Evolutionary conservation across 2,797 vertebrate genomes (phyloP).

Genomic region (Macropus fuliginosus): DNA sequence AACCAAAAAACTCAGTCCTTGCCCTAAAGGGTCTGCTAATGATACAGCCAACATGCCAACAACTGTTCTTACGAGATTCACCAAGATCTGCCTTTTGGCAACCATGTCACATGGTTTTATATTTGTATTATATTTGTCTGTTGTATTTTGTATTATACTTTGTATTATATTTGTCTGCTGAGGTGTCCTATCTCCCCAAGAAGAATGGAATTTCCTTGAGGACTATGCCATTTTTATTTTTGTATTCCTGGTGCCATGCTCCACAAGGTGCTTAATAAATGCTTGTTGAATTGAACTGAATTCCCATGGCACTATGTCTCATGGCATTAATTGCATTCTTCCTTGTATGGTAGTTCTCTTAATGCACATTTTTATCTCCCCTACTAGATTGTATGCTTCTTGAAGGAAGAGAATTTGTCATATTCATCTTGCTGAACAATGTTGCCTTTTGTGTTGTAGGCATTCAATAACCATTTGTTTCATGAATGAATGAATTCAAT

Average conservation of each 20-base stretch:
- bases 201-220: not conserved
- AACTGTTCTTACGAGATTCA: not conserved
- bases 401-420: not conserved
- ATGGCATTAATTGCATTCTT: not conserved
- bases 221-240: not conserved
- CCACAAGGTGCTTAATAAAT: not conserved
- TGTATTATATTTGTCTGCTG: not conserved
- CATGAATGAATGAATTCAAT: not conserved
- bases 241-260: not conserved
- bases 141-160: not conserved
- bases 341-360: not conserved
- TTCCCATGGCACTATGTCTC: not conserved
- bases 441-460: not conserved
- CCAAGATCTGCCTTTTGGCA: not conserved
- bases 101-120: not conserved
- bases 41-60: not conserved
- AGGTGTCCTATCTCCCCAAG: not conserved
- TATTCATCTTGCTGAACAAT: not conserved
- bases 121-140: not conserved
- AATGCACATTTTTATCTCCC: not conserved
- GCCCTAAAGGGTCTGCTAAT: not conserved
- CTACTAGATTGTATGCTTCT: not conserved
- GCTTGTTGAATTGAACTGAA: conserved; percentile 17
- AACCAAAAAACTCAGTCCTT: not conserved
- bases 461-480: not conserved